Evolutionary conservation across 2,888 invertebrate genomes (phyloP), one percentile per base, ranked within the genome.

Genomic region (Bombylius major): DNA sequence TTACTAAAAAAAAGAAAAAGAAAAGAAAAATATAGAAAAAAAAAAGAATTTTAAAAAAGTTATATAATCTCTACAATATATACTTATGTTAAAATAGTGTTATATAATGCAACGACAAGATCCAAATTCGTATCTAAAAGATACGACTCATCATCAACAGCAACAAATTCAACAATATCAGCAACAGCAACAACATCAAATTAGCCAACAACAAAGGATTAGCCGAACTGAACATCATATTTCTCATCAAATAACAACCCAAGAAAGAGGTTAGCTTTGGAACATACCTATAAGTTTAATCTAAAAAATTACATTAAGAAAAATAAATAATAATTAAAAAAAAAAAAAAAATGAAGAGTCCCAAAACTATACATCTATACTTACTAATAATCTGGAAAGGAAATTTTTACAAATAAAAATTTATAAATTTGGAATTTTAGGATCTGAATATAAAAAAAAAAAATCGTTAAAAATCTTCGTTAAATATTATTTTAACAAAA

Each of bases 31-130:
- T n/a, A n/a, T n/a, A n/a, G n/a, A n/a, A n/a, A n/a, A n/a, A 31
- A 51, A 48, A 53, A 47, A 69, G 73, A 76, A 75, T 71, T 69
- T 72, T 70, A 76, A 76, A 75, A 74, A 49, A 56, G 60, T 75
- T 74, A 74, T 74, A 66, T 75, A 73, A 70, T 70, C 71, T 66
- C 73, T 73, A 67, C 71, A 70, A 66, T 69, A 60, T 55, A 58
- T 55, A 51, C 23, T 51, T n/a, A 33, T 42, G 36, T 49, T 57
- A 49, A 39, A 45, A 66, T 66, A 69, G 78, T 70, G 69, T 71
- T 77, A 73, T 71, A 81, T 78, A 76, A 88, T 88, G 87, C 84
- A 85, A 82, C 85, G 85, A 79, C 85, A 86, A 79, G 78, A 78
- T 70, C 67, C 70, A 67, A 73, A 71, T 67, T 72, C 69, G 65